Base-by-base conservation (phyloP, 2,797 vertebrate species). In the Borostomias antarcticus region DNA sequence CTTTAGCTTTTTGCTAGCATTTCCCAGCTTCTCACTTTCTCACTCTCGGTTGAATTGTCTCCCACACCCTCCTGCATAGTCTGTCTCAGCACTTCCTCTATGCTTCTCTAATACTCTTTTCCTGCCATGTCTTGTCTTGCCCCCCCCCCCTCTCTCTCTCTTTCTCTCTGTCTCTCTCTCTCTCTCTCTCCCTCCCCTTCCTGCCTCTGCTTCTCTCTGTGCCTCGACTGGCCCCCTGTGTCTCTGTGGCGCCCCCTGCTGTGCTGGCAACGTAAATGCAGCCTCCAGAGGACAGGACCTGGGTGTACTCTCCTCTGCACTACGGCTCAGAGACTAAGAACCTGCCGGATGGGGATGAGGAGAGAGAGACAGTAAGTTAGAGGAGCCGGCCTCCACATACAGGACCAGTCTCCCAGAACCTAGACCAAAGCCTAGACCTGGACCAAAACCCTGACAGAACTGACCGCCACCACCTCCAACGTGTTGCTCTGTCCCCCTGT, bases 291-390 rank as follows among this genome's bases (percentile, higher is more conserved):
- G 97, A 98, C 91, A 95, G 93, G 94, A 97, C 94, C 92, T 99
- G 97, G 97, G 96, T 99, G 88, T 99, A 99, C 91, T 99, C 97
- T 92, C 97, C 97, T 69, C 95, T 99, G 88, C 97, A 99, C 94
- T 98, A 95, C n/a, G n/a, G n/a, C 95, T 93, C 86, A 83, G 96
- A 94, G 82, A 92, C 93, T 88, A 94, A 91, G 88, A 91, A 93
- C 84, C 91, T 94, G 92, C 94, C 96, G 82, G 94, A 96, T 91
- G 95, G 95, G 82, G 94, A 96, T 90, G 88, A 92, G 89, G 95
- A 98, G 92, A 95, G 93, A 82, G 94, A 98, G 93, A 98, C 96
- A 93, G 97, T 99, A 98, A 99, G 97, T 98, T 91, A 85, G 78
- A 87, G 88, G 80, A 78, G 77, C 74, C 70, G 6, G 81, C 76